Conservation (phyloP, 1,140 invertebrate species). For the Drosophila azteca region DNA sequence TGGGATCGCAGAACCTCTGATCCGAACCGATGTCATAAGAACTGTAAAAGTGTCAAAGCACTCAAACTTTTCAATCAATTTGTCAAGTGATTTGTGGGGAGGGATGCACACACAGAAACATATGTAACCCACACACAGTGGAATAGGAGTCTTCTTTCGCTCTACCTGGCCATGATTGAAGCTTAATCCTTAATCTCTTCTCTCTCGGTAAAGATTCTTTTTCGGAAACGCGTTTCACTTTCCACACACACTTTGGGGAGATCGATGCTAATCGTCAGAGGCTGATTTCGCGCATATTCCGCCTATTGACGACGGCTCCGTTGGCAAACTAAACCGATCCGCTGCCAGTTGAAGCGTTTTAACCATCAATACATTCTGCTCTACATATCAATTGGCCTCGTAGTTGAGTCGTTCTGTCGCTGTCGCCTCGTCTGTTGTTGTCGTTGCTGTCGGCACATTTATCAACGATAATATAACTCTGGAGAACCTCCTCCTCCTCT, state of each 20-base stretch:
- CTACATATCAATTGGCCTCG: slow-evolving; percentile 47
- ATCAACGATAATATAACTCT: slow-evolving; percentile 53
- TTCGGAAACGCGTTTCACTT: slow-evolving; percentile 11
- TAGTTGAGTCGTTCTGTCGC: slow-evolving; percentile 18
- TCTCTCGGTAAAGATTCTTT: background rate
- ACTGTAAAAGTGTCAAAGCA: too few relatives aligned
- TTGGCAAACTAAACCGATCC: slow-evolving; percentile 71
- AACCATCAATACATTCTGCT: slow-evolving; percentile 70
- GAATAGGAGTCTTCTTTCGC: too few relatives aligned
- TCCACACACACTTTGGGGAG: slow-evolving; percentile 10
- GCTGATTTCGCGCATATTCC: slow-evolving; percentile 61
- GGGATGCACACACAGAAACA: too few relatives aligned
- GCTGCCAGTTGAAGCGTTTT: slow-evolving; percentile 63
- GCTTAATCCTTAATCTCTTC: too few relatives aligned
- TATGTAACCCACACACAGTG: too few relatives aligned
- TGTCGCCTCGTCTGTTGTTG: background rate
- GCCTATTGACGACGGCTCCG: slow-evolving; percentile 53
- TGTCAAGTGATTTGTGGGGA: too few relatives aligned
- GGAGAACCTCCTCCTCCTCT: slow-evolving; percentile 8
- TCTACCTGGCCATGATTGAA: too few relatives aligned
- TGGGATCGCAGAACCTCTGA: too few relatives aligned
- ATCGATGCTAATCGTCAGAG: slow-evolving; percentile 1
- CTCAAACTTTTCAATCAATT: too few relatives aligned
- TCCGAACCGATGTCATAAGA: too few relatives aligned
- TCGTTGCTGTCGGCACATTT: slow-evolving; percentile 32